Conservation (phyloP, 2,888 invertebrate genomes). For the Maniola hyperantus region DNA sequence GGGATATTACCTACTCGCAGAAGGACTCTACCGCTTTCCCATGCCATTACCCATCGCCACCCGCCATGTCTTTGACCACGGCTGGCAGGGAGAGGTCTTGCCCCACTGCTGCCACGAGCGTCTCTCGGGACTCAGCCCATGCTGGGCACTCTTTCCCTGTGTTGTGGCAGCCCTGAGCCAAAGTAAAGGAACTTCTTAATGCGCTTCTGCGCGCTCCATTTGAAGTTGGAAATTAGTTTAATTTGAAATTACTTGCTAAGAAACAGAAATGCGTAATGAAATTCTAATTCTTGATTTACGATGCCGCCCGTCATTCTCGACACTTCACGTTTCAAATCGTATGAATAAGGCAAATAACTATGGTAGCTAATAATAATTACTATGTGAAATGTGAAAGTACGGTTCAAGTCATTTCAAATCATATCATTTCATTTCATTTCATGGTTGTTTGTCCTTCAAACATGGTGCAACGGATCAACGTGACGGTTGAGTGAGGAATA, state of each 20-base stretch:
- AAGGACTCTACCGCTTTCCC: no score
- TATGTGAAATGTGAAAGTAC: no score
- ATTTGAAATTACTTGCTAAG: slow-evolving; percentile 17
- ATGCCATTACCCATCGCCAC: neutral
- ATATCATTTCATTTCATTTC: no score
- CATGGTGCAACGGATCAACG: no score
- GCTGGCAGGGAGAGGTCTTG: slow-evolving; percentile 1
- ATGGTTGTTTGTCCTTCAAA: no score
- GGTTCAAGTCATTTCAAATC: no score
- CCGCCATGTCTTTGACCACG: neutral
- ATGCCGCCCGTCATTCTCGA: neutral
- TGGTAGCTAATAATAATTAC: no score
- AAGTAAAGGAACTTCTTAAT: slow-evolving; percentile 26
- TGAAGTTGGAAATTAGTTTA: slow-evolving; percentile 19
- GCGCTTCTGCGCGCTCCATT: slow-evolving; percentile 27
- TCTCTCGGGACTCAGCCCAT: neutral
- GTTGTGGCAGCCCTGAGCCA: neutral
- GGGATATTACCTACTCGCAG: no score
- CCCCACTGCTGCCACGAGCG: neutral
- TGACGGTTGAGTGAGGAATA: no score
- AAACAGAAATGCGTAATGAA: slow-evolving; percentile 20
- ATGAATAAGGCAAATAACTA: neutral
- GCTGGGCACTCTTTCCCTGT: neutral
- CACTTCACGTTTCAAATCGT: neutral
- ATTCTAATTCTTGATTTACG: slow-evolving; percentile 7